Conservation (phyloP, 2,888 invertebrate genomes). For the Netelia inedita region DNA sequence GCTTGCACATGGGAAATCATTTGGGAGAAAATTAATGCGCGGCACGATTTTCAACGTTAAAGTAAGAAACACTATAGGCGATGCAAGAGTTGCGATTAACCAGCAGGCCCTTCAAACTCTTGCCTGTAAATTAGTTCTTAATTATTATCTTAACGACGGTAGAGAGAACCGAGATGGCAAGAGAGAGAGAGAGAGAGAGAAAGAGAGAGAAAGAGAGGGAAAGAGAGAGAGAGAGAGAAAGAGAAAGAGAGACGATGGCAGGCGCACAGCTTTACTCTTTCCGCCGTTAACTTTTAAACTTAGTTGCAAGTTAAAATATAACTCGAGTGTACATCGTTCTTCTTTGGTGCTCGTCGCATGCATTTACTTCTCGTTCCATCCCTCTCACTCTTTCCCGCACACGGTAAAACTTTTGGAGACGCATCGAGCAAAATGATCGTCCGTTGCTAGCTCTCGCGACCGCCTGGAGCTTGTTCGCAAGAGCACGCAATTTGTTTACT, state of each 20-base stretch:
- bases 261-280: conserved; percentile 56
- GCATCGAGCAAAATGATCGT: conserved; percentile 64
- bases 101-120: conserved; percentile 34
- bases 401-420: conserved; percentile 52
- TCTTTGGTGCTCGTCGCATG: conserved; percentile 49
- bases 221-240: conserved; percentile 53
- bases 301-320: conserved; percentile 82
- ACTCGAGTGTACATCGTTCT: conserved; percentile 71
- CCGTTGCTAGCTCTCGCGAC: conserved; percentile 30
- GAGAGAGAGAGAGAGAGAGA: neutral
- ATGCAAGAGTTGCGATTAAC: conserved; percentile 42
- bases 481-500: conserved; percentile 66
- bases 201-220: conserved; percentile 20
- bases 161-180: conserved; percentile 6
- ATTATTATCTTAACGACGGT: conserved; percentile 60
- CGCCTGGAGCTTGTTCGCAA: conserved; percentile 51
- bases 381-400: conserved; percentile 10
- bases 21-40: neutral
- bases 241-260: conserved; percentile 49
- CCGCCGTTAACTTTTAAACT: conserved; percentile 79
- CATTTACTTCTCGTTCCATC: conserved; percentile 26
- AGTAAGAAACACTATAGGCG: conserved; percentile 8
- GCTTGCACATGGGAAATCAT: neutral
- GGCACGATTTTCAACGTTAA: neutral
- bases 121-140: conserved; percentile 56